A percentile compares a stretch with the other conserved stretches of the same genome.
These are phyloP conservation scores for Dasyornis broadbenti DNA, from an alignment of 2,113 vertebrate species.

Conservation along the genomic window DNA sequence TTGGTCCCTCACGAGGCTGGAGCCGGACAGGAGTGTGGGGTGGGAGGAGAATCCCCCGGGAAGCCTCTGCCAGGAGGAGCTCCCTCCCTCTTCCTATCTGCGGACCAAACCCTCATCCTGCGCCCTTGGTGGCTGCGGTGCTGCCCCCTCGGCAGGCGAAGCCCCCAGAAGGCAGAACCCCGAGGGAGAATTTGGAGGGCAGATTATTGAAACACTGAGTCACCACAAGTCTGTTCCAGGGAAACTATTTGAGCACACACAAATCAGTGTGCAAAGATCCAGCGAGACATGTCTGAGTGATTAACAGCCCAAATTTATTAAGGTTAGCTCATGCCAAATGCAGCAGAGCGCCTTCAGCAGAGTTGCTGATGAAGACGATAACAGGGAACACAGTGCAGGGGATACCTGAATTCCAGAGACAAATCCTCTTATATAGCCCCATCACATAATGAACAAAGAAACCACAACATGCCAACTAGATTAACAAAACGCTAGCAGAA, in stretches of 20 bases:
- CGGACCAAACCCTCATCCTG: rapidly evolving
- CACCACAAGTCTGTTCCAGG: background rate
- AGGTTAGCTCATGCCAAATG: conserved; percentile 48
- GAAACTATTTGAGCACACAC: background rate
- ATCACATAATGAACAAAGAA: conserved; percentile 48
- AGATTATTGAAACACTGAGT: background rate
- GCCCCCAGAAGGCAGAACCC: background rate
- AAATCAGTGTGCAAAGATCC: background rate
- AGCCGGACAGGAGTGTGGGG: rapidly evolving
- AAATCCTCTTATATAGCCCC: conserved; percentile 29
- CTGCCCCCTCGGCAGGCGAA: background rate
- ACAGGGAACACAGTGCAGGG: background rate
- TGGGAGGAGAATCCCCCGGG: rapidly evolving
- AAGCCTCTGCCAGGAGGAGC: rapidly evolving
- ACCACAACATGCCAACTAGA: conserved; percentile 50
- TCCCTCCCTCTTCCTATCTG: rapidly evolving
- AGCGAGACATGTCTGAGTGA: conserved; percentile 33
- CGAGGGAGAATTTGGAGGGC: background rate
- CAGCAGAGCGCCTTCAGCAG: conserved; percentile 39
- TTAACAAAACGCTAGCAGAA: conserved; percentile 40
- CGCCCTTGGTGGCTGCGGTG: rapidly evolving
- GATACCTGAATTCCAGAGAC: conserved; percentile 62
- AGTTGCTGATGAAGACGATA: conserved; percentile 50
- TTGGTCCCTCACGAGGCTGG: rapidly evolving
- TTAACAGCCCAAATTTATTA: conserved; percentile 43